These are phyloP conservation scores for Agrotis segetum DNA, from an alignment of 2,888 invertebrate genomes.

Conservation along the genomic window DNA sequence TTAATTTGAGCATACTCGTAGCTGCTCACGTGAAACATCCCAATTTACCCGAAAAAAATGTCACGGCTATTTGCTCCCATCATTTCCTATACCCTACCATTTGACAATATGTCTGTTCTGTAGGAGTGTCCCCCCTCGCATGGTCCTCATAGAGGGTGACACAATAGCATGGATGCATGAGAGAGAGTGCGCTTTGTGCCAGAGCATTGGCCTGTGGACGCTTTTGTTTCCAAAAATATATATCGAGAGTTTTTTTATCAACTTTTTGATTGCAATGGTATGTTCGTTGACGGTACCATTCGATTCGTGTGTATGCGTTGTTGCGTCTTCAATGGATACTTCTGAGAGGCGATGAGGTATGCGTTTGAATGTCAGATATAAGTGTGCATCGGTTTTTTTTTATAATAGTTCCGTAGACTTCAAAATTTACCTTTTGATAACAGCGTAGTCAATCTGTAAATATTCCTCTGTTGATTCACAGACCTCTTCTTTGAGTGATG, in stretches of 20 bases:
- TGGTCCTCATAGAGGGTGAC: conserved; percentile 68
- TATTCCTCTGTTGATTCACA: no score
- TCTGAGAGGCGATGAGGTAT: not conserved
- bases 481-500: no score
- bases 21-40: conserved; percentile 12
- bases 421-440: not conserved
- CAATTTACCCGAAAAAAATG: conserved; percentile 32
- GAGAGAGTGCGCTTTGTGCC: conserved; percentile 77
- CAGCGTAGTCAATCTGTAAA: no score
- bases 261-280: conserved; percentile 38
- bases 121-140: conserved; percentile 71
- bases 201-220: conserved; percentile 73
- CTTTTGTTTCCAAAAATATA: conserved; percentile 70
- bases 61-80: conserved; percentile 44
- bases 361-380: not conserved
- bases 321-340: conserved; percentile 11
- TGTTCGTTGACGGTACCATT: conserved; percentile 11
- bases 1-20: not conserved
- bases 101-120: conserved; percentile 52
- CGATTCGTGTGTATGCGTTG: conserved; percentile 24
- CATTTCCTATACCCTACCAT: conserved; percentile 65
- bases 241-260: conserved; percentile 53
- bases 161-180: conserved; percentile 71
- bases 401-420: not conserved
- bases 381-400: not conserved